phyloP scores from a whole-genome alignment of 2,113 vertebrate genomes.

The Cygnus buccinator region DNA sequence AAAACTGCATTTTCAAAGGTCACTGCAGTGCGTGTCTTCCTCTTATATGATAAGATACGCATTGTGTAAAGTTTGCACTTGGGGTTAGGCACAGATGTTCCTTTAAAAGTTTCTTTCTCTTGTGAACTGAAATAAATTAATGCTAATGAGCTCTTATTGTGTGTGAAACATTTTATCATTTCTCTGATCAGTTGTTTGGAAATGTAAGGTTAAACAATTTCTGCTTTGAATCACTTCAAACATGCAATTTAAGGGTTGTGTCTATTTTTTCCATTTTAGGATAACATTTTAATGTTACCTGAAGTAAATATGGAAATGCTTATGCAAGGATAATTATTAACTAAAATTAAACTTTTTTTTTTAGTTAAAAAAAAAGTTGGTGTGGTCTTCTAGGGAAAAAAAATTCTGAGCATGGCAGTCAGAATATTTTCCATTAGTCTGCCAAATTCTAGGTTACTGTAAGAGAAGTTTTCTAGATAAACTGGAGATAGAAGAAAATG shows the following conservation, averaged over 20 bases:
- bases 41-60: background rate
- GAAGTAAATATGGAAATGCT: background rate
- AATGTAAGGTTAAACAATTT: background rate
- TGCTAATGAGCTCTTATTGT: background rate
- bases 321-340: background rate
- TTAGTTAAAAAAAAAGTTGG: background rate
- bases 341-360: background rate
- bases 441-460: background rate
- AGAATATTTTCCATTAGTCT: background rate
- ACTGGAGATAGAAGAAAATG: background rate
- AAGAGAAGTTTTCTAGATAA: background rate
- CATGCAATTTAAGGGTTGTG: background rate
- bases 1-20: background rate
- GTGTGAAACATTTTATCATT: background rate
- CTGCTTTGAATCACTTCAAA: background rate
- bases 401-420: background rate
- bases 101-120: background rate
- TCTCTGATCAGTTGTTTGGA: background rate
- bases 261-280: background rate
- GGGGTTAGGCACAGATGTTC: background rate
- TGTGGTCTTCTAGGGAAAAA: background rate
- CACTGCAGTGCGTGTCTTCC: background rate
- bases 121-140: background rate
- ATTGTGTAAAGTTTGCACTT: background rate
- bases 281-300: background rate